Evolutionary conservation across 2,888 invertebrate species (phyloP).

Genomic region (Drosophila affinis): DNA sequence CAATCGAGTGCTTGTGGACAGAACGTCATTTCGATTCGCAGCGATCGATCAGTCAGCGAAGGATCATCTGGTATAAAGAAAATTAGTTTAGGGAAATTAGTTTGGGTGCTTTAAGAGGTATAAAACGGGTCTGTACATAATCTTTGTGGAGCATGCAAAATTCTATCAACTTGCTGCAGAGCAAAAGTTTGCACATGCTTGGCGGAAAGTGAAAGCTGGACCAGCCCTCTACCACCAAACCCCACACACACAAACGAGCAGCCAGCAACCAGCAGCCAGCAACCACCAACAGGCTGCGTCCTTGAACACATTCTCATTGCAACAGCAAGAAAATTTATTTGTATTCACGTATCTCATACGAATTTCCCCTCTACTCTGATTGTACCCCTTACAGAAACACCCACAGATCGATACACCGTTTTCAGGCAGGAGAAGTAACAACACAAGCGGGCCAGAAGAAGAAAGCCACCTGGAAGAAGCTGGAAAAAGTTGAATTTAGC

Average conservation of each 20-base stretch:
- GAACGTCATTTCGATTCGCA: neutral
- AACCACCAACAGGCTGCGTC: neutral
- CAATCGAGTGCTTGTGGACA: neutral
- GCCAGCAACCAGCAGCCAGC: neutral
- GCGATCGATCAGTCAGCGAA: neutral
- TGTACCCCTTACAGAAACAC: neutral
- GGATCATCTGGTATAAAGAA: no score
- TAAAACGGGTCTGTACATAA: neutral
- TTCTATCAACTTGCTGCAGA: conserved; percentile 9
- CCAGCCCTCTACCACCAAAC: conserved; percentile 2
- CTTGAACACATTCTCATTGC: conserved; percentile 15
- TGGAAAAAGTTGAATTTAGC: conserved; percentile 5
- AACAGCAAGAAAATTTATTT: neutral
- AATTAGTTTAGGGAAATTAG: no score
- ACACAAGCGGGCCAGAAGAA: conserved; percentile 5
- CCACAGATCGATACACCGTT: neutral
- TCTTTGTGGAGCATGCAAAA: conserved; percentile 23
- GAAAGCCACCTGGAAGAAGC: neutral
- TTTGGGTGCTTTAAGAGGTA: no score
- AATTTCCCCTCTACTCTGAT: neutral
- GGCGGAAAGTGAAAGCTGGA: conserved; percentile 37
- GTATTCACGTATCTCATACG: neutral
- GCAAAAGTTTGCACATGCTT: conserved; percentile 26
- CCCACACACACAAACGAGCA: neutral
- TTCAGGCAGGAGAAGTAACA: neutral